phyloP scores from a whole-genome alignment of 2,797 vertebrate species.

The Muscicapa striata region DNA sequence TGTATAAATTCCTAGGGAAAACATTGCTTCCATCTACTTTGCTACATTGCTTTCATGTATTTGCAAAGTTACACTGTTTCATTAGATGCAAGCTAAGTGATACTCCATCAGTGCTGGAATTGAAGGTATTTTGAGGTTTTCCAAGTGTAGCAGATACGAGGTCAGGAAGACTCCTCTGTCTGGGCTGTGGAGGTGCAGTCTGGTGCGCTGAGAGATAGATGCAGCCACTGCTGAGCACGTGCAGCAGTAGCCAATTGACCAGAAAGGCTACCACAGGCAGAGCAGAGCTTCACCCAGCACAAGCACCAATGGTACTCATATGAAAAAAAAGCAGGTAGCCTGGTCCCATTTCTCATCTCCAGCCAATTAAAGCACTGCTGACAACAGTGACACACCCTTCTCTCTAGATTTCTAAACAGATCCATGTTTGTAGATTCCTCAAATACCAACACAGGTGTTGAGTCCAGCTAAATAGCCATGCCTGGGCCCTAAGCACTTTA shows the following conservation, averaged over 20 bases:
- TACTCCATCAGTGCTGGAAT: neutral
- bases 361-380: neutral
- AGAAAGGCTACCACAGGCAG: neutral
- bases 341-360: neutral
- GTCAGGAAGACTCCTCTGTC: neutral
- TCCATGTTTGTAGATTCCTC: neutral
- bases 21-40: neutral
- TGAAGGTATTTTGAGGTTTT: neutral
- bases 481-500: neutral
- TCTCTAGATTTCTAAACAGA: neutral
- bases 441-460: neutral
- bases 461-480: neutral
- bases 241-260: neutral
- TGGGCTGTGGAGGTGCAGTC: neutral
- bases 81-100: neutral
- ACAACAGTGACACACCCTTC: neutral
- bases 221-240: neutral
- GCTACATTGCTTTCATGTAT: neutral
- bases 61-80: neutral
- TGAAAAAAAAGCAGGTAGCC: neutral
- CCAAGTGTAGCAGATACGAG: neutral
- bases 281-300: neutral
- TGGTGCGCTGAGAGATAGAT: neutral
- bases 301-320: fast-evolving
- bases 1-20: neutral